phyloP scores from a whole-genome alignment of 2,888 invertebrate species.

The Isoperla grammatica region DNA sequence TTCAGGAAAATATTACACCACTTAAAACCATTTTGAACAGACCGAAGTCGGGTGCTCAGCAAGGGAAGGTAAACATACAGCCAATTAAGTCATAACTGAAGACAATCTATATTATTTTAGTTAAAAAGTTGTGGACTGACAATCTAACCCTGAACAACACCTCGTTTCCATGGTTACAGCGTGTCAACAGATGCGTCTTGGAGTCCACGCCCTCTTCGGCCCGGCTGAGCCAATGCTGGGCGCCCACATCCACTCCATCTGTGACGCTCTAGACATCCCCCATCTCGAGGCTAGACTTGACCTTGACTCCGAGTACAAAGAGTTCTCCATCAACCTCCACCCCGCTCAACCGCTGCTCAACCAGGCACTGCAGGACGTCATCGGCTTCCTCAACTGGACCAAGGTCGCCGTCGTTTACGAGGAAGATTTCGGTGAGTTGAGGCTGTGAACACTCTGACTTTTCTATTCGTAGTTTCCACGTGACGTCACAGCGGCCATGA shows the following conservation, averaged over 20 bases:
- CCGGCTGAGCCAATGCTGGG: constrained; percentile 69
- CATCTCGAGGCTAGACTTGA: constrained; percentile 66
- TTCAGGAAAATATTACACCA: too few species aligned
- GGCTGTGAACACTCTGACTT: too few species aligned
- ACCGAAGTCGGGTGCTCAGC: too few species aligned
- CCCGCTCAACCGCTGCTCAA: constrained; percentile 69
- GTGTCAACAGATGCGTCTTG: constrained; percentile 62
- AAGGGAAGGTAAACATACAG: too few species aligned
- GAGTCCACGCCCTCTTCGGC: constrained; percentile 71
- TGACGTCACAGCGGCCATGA: too few species aligned
- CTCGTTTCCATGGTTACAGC: constrained; percentile 55
- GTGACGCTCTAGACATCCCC: constrained; percentile 73
- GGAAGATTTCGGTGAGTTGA: constrained; percentile 60
- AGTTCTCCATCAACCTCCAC: constrained; percentile 73
- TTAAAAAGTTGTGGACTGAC: too few species aligned
- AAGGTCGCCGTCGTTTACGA: constrained; percentile 75
- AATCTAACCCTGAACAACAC: too few species aligned
- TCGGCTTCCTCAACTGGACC: constrained; percentile 74
- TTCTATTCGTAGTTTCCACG: too few species aligned
- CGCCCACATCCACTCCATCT: constrained; percentile 71
- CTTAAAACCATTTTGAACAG: too few species aligned
- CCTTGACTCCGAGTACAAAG: constrained; percentile 52
- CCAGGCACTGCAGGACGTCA: constrained; percentile 67
- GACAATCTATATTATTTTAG: too few species aligned
- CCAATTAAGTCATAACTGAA: too few species aligned